phyloP scores from a whole-genome alignment of 1,140 invertebrate genomes.

The Ganaspis sp. region DNA sequence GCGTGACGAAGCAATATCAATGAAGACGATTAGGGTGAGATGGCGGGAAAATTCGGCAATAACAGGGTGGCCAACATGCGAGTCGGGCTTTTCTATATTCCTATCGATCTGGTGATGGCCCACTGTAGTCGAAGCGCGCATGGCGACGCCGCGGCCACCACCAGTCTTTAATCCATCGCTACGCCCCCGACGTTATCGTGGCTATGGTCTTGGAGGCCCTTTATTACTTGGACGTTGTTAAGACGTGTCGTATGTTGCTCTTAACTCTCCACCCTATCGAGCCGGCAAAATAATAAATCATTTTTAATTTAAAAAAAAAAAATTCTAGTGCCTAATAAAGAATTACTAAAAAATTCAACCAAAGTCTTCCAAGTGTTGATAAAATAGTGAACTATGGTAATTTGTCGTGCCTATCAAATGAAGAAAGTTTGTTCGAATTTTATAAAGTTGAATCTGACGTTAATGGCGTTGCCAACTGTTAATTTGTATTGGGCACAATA shows the following conservation, averaged over 20 bases:
- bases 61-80: conserved; percentile 55
- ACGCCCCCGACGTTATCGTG: conserved; percentile 56
- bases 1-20: not conserved
- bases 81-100: conserved; percentile 65
- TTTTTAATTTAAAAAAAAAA: not conserved
- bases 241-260: not conserved
- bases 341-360: not conserved
- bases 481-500: not conserved
- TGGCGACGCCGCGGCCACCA: conserved; percentile 68
- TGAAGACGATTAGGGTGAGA: not conserved
- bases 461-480: not conserved
- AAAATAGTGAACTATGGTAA: not conserved
- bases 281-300: not conserved
- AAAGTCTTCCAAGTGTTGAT: not conserved
- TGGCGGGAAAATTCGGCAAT: conserved; percentile 45
- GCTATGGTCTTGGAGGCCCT: not conserved
- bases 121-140: conserved; percentile 63
- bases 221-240: not conserved
- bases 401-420: not conserved
- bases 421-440: not conserved
- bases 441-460: not conserved
- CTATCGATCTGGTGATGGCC: conserved; percentile 67
- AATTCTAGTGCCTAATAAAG: not conserved
- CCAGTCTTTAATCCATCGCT: conserved; percentile 71
- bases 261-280: not conserved